Percentiles rank a stretch among this genome's conserved stretches.
Evolutionary conservation across 1,140 invertebrate species (phyloP).

Genomic region (Doryteuthis pealeii): DNA sequence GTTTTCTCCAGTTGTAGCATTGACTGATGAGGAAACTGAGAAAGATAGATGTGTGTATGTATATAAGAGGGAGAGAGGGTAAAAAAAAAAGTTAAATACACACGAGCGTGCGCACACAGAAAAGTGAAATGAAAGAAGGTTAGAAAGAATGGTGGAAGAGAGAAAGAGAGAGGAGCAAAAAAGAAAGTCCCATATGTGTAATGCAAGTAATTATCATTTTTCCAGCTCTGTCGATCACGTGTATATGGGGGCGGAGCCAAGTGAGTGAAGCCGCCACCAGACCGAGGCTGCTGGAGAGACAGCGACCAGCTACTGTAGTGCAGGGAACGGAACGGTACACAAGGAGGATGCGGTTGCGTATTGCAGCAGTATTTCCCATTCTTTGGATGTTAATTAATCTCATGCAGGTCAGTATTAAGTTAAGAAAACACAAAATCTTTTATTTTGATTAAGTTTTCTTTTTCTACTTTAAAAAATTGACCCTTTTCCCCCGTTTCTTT

Average conservation of each 20-base stretch:
- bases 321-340: slow-evolving; percentile 29
- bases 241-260: slow-evolving; percentile 32
- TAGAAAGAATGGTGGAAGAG: not conserved
- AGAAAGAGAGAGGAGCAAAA: not conserved
- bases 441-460: not conserved
- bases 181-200: not conserved
- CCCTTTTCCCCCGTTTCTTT: not conserved
- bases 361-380: slow-evolving; percentile 30
- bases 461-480: not conserved
- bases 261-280: slow-evolving; percentile 13
- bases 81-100: too few relatives aligned
- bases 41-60: too few relatives aligned
- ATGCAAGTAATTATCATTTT: not conserved
- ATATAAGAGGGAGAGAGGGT: too few relatives aligned
- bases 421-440: not conserved
- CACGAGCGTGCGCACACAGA: too few relatives aligned
- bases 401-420: not conserved
- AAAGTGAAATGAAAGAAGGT: not conserved
- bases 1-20: too few relatives aligned
- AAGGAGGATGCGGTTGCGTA: slow-evolving; percentile 37
- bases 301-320: slow-evolving; percentile 28
- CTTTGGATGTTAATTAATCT: slow-evolving; percentile 34
- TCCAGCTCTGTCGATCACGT: slow-evolving; percentile 31
- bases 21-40: too few relatives aligned
- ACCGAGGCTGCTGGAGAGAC: slow-evolving; percentile 35